Evolutionary conservation across 2,888 invertebrate genomes (phyloP), one percentile per base, ranked within the genome.

Genomic region (Tipula confusa): DNA sequence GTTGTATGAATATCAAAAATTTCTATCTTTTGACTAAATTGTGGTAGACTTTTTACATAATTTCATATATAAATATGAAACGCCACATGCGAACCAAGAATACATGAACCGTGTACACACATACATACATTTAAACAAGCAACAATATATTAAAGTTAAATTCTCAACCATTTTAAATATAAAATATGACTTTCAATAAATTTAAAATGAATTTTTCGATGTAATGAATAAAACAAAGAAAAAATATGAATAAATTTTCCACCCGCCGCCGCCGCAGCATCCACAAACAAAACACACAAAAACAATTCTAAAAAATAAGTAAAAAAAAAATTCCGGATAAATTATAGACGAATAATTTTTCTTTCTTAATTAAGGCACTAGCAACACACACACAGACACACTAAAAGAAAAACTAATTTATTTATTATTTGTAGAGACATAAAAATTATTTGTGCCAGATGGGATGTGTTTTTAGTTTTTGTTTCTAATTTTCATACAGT

Each of bases 111-210:
- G 24, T 64, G 24, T 64, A 9, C 24, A n/a, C n/a, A 43, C 5
- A 15, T 36, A 36, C 11, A n/a, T n/a, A n/a, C n/a, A n/a, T n/a
- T n/a, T 43, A 15, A 5, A 43, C 15, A 43, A 43, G 15, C 0
- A 64, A 24, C 64, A 64, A 64, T 64, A 64, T 64, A 64, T 64
- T 64, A 11, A 11, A 64, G 24, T 24, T 64, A 64, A 64, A 64
- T 64, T 64, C 24, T 24, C 64, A 64, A 24, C 64, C 64, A 64
- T 64, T 64, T 64, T 64, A 24, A 64, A 64, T 1, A 64, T 64
- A 64, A 64, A 64, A 64, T 64, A 64, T 64, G 64, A 64, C 64
- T 64, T 64, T 64, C 64, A 64, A 64, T 64, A 64, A 64, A 64
- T 64, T 64, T 64, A 64, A 64, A 18, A 64, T 2, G 64, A 64